These are phyloP conservation scores for Reticulitermes speratus DNA, from an alignment of 1,140 invertebrate genomes.

Conservation along the genomic window DNA sequence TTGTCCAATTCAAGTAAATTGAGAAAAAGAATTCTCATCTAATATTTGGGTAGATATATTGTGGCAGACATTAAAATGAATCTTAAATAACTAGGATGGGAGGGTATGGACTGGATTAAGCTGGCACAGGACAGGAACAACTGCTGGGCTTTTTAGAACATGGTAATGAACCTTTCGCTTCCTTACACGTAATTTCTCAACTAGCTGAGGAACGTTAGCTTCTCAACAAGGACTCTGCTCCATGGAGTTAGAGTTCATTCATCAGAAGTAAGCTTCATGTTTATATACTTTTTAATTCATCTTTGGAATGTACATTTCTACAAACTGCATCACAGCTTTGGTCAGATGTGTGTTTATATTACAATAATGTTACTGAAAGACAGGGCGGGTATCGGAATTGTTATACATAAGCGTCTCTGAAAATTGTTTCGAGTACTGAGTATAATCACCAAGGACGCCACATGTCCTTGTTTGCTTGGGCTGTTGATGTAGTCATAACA, in stretches of 20 bases:
- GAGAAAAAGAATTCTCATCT: too few relatives aligned
- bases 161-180: too few relatives aligned
- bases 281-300: constrained; percentile 17
- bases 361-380: constrained; percentile 3
- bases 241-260: neutral
- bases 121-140: too few relatives aligned
- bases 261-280: neutral
- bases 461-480: constrained; percentile 30
- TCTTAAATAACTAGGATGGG: too few relatives aligned
- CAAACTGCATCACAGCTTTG: neutral
- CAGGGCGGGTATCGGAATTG: neutral
- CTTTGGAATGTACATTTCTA: constrained; percentile 3
- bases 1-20: too few relatives aligned
- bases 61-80: too few relatives aligned
- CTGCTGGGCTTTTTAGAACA: too few relatives aligned
- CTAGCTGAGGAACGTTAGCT: too few relatives aligned
- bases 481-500: neutral
- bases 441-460: constrained; percentile 33
- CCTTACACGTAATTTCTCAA: too few relatives aligned
- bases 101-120: too few relatives aligned
- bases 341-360: neutral
- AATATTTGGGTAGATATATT: too few relatives aligned
- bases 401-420: neutral
- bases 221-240: too few relatives aligned
- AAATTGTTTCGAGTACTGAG: neutral